Percentiles rank a stretch among this genome's conserved stretches.
Evolutionary conservation across 2,113 vertebrate genomes (phyloP).

Genomic region (Azemiops feae): DNA sequence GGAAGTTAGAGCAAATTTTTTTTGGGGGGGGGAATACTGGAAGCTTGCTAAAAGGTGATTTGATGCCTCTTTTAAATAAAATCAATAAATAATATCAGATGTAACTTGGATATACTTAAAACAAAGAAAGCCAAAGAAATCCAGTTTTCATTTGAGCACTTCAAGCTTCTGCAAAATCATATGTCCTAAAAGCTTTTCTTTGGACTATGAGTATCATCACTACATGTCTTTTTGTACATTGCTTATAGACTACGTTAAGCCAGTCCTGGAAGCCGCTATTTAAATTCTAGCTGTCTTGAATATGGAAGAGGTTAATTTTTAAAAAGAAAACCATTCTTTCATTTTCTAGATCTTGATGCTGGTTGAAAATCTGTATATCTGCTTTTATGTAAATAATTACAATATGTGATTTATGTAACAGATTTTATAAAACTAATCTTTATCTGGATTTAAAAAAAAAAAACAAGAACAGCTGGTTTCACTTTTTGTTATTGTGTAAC

Average conservation of each 20-base stretch:
- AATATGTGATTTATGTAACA: slow-evolving; percentile 54
- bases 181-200: not conserved
- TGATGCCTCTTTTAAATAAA: not conserved
- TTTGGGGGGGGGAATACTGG: too few relatives aligned
- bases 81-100: not conserved
- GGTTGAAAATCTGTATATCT: slow-evolving; percentile 49
- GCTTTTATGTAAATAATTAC: slow-evolving; percentile 62
- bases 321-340: not conserved
- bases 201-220: not conserved
- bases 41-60: not conserved
- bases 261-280: not conserved
- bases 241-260: not conserved
- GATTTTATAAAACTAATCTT: slow-evolving; percentile 66
- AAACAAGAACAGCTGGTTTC: slow-evolving; percentile 60
- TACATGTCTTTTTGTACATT: not conserved
- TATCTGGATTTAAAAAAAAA: slow-evolving; percentile 26
- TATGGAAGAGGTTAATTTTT: not conserved
- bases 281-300: slow-evolving; percentile 9
- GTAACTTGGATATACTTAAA: not conserved
- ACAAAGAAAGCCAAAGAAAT: not conserved
- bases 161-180: not conserved
- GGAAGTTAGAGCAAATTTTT: not conserved
- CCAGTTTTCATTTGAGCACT: not conserved
- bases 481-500: slow-evolving; percentile 60
- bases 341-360: slow-evolving; percentile 38